phyloP scores from a whole-genome alignment of 2,888 invertebrate species.

The Pristionchus exspectatus region DNA sequence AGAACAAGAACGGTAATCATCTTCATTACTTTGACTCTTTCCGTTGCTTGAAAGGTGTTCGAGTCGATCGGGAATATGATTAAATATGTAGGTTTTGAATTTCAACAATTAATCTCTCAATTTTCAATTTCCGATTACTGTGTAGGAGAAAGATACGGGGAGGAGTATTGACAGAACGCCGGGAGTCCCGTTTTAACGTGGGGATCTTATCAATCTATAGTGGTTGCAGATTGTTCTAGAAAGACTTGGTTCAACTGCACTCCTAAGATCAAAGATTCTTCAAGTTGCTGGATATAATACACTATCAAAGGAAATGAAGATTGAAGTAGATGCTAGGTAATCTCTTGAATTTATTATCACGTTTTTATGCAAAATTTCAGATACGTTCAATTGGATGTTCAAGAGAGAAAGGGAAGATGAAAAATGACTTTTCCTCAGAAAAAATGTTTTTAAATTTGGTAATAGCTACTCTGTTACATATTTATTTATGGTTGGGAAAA shows the following conservation, averaged over 20 bases:
- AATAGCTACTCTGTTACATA: too few species aligned
- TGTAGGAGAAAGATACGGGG: too few species aligned
- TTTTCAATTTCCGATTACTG: neutral
- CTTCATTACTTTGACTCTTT: too few species aligned
- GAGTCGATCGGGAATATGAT: too few species aligned
- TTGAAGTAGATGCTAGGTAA: neutral
- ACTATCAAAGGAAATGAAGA: conserved; percentile 12
- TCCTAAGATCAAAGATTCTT: conserved; percentile 18
- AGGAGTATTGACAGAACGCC: too few species aligned
- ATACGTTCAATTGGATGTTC: conserved; percentile 31
- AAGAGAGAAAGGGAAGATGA: neutral
- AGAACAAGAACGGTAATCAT: neutral
- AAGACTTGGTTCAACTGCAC: conserved; percentile 1
- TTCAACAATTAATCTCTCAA: too few species aligned
- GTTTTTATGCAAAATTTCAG: neutral
- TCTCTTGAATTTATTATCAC: neutral
- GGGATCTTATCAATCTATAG: neutral
- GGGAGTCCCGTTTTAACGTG: neutral
- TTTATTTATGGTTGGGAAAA: too few species aligned
- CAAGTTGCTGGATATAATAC: neutral
- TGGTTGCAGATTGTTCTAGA: neutral
- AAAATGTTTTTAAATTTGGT: too few species aligned
- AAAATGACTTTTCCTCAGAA: too few species aligned
- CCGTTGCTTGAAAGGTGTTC: too few species aligned
- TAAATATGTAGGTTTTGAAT: too few species aligned